Conservation (phyloP, 1,140 invertebrate species). For the Drosophila nikananu region DNA sequence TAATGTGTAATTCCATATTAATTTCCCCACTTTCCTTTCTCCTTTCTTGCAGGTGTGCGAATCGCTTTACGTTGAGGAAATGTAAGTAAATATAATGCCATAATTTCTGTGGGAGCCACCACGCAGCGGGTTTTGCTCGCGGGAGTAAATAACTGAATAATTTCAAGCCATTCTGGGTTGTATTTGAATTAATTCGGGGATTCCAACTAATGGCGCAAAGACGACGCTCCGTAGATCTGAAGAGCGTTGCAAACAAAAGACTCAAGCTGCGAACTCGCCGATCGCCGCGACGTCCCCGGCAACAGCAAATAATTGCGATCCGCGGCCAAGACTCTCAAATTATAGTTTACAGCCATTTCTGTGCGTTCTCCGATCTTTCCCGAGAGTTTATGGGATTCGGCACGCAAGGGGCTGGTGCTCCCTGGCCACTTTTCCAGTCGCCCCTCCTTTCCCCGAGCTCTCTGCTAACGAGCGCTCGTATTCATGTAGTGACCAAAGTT, state of each 20-base stretch:
- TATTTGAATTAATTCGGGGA: conserved; percentile 60
- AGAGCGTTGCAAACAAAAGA: conserved; percentile 50
- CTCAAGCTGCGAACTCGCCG: conserved; percentile 59
- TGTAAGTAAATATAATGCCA: conserved; percentile 65
- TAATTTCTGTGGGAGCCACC: conserved; percentile 39
- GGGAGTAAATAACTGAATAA: conserved; percentile 38
- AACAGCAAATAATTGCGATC: conserved; percentile 56
- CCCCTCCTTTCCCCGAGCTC: background rate
- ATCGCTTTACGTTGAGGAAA: conserved; percentile 48
- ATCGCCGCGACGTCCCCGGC: conserved; percentile 27
- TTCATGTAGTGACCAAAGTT: conserved; percentile 63
- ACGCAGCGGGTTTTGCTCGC: conserved; percentile 18
- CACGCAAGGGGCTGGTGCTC: conserved; percentile 54
- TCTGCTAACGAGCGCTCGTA: conserved; percentile 70
- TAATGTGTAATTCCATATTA: conserved; percentile 39
- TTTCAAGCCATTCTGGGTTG: conserved; percentile 18
- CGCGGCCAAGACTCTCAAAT: conserved; percentile 56
- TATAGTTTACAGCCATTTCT: conserved; percentile 45
- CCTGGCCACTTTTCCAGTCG: conserved; percentile 16
- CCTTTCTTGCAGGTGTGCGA: conserved; percentile 12
- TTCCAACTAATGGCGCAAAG: conserved; percentile 15
- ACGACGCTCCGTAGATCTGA: conserved; percentile 12
- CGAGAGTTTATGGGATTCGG: conserved; percentile 50
- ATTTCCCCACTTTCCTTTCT: conserved; percentile 12
- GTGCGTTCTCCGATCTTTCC: conserved; percentile 46